phyloP scores from a whole-genome alignment of 2,113 vertebrate genomes.

The Sardina pilchardus region DNA sequence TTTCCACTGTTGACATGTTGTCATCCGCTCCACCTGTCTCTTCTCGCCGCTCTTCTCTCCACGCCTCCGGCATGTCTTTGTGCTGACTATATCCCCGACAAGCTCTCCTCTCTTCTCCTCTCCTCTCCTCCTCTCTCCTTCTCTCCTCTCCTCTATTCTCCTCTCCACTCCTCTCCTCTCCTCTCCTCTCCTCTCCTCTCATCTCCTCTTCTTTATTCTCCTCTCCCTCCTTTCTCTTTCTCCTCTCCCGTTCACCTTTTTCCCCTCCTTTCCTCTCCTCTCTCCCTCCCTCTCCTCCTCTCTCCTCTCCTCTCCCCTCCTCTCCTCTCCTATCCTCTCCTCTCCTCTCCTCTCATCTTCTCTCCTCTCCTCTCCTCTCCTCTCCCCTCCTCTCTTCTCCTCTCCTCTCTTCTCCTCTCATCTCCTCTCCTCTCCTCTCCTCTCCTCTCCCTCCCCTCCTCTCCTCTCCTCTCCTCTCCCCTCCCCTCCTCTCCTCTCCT shows the following conservation, averaged over 20 bases:
- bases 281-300: background rate
- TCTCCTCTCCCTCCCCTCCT: background rate
- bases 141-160: background rate
- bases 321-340: too few species aligned
- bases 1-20: too few species aligned
- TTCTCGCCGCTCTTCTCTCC: too few species aligned
- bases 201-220: conserved; percentile 18
- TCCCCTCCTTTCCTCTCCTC: background rate
- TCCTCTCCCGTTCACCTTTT: too few species aligned
- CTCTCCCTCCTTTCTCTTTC: too few species aligned
- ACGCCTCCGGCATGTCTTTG: background rate
- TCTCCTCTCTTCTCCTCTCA: conserved; percentile 8
- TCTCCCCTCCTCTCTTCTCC: background rate
- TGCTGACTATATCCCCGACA: background rate
- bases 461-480: background rate
- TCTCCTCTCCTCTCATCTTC: too few species aligned
- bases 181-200: background rate
- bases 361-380: too few species aligned
- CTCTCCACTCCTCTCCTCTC: conserved; percentile 7
- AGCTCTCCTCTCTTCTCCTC: too few species aligned
- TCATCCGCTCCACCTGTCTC: too few species aligned
- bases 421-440: conserved; percentile 29
- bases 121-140: background rate
- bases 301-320: background rate
- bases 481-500: background rate